Percentiles rank a stretch among this genome's conserved stretches.
These are phyloP conservation scores for Poecilobothrus nobilitatus DNA, from an alignment of 2,888 invertebrate species.

Conservation along the genomic window DNA sequence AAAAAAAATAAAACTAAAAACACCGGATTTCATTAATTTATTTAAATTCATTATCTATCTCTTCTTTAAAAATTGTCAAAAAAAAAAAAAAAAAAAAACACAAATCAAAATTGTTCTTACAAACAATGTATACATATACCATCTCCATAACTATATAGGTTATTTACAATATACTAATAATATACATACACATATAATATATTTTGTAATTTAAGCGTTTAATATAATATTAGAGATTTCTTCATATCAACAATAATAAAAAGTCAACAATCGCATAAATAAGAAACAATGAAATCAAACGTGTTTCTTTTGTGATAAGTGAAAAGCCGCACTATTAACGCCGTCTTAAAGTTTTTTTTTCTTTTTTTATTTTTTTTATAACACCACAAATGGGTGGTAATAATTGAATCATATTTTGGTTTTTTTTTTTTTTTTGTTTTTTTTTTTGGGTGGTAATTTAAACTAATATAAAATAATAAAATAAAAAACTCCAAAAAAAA, in stretches of 20 bases:
- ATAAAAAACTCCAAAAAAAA: background rate
- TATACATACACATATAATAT: no score
- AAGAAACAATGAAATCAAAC: background rate
- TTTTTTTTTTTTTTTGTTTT: background rate
- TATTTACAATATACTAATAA: no score
- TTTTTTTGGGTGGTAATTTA: background rate
- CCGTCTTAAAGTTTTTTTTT: background rate
- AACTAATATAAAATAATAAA: background rate
- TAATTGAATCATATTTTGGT: background rate
- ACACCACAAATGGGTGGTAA: background rate
- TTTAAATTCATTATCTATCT: no score
- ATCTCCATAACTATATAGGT: no score
- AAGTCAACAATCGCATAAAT: constrained; percentile 6
- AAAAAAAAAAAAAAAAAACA: no score
- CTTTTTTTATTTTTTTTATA: background rate
- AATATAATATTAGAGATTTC: no score
- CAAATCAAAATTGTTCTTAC: no score
- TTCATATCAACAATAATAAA: background rate
- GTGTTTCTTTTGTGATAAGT: background rate
- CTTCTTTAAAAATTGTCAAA: no score
- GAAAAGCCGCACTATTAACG: background rate
- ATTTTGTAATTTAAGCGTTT: no score
- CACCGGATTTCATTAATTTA: no score
- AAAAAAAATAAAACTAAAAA: no score
- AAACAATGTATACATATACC: no score